Evolutionary conservation across 2,797 vertebrate genomes (phyloP), one percentile per base, ranked within the genome.

Genomic region (Phaenicophaeus curvirostris): DNA sequence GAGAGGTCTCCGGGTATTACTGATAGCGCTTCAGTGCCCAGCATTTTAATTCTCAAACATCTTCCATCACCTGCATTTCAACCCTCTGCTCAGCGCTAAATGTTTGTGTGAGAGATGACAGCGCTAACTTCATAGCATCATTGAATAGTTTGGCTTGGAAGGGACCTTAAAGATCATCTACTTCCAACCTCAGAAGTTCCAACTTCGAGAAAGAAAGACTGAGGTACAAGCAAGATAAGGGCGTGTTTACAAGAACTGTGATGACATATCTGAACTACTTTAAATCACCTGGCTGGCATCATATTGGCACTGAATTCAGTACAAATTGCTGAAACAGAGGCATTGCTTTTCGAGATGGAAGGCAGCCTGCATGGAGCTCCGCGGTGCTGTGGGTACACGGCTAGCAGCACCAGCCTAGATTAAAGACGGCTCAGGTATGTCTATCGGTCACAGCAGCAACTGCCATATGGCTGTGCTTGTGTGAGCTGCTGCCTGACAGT

Each of bases 341-440:
- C 53, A 55, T 59, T 82, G 55, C 33, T 69, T 87, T 90, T 76
- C 76, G 85, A 67, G 55, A 46, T 12, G 51, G 76, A 37, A 27
- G 72, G 76, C 69, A 93, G 91, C 42, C 76, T 76, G 42, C 53
- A 37, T 1, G 44, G 61, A 82, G 48, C 81, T 94, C 75, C 74
- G 66, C 0, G 0, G 69, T 0, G 0, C 54, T 11, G 46, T 14
- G 50, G 33, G 46, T 57, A 61, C 25, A 3, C 51, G 44, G 79
- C 78, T 51, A 44, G 85, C 66, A 46, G 76, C 30, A 30, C 31
- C 37, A 86, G 39, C 62, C 71, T 31, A 41, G 35, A 84, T 41
- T 31, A 48, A 59, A 73, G 39, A 55, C 85, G 90, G 69, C 50
- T 33, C 30, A 33, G 16, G 8, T 27, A 35, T 11, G 39, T 67